Conservation (phyloP, 2,797 vertebrate species). For the Scomberomorus guttatus region DNA sequence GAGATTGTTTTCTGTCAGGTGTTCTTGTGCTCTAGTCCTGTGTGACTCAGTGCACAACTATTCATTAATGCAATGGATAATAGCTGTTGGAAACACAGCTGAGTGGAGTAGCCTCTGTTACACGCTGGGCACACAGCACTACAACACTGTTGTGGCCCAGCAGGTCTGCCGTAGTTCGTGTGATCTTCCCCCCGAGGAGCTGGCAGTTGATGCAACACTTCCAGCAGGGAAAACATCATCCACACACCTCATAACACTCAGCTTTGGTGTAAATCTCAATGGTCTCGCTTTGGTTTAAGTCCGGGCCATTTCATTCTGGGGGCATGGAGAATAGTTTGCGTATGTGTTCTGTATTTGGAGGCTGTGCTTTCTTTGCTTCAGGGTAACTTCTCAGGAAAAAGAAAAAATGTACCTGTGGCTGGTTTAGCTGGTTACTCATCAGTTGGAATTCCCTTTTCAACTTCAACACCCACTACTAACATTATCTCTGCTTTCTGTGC, state of each 20-base stretch:
- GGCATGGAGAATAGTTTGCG: conserved; percentile 20
- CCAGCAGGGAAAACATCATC: conserved; percentile 74
- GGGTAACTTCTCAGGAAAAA: conserved; percentile 2
- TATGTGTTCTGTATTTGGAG: conserved; percentile 36
- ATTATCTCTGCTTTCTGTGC: conserved; percentile 29
- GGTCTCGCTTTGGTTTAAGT: conserved; percentile 53
- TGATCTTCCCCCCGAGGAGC: conserved; percentile 58
- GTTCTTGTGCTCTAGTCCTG: conserved; percentile 39
- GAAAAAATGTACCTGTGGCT: neutral
- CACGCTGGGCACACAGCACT: conserved; percentile 70
- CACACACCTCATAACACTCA: conserved; percentile 58
- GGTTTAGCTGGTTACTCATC: conserved; percentile 45
- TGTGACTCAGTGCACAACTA: conserved; percentile 60
- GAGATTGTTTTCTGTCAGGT: conserved; percentile 40
- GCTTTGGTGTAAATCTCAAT: conserved; percentile 50
- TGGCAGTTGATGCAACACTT: conserved; percentile 74
- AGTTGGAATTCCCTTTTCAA: conserved; percentile 24
- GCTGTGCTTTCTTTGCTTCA: conserved; percentile 8
- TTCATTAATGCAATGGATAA: conserved; percentile 70
- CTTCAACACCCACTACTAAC: conserved; percentile 30
- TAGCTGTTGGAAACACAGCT: conserved; percentile 60
- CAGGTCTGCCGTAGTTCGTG: conserved; percentile 53
- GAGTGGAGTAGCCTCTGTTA: conserved; percentile 58
- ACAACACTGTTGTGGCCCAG: conserved; percentile 69
- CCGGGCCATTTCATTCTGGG: conserved; percentile 33